phyloP scores from a whole-genome alignment of 2,888 invertebrate species.

The Mycalesis mineus region DNA sequence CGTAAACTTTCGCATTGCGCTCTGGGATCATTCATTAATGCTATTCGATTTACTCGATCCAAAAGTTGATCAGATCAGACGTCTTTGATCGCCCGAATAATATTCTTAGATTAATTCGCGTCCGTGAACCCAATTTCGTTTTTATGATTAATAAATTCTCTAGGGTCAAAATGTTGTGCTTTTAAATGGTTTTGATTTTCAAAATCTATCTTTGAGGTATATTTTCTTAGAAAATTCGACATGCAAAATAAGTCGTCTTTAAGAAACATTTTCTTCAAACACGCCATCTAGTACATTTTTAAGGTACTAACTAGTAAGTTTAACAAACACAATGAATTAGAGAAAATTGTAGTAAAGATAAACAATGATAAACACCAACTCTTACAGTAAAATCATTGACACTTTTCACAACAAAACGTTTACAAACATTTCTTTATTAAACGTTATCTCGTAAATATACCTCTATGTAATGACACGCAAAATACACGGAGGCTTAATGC shows the following conservation, averaged over 20 bases:
- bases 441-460: constrained; percentile 40
- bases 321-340: no score
- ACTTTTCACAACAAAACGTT: constrained; percentile 56
- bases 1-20: constrained; percentile 56
- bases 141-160: constrained; percentile 41
- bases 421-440: constrained; percentile 50
- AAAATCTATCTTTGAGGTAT: no score
- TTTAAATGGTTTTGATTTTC: no score
- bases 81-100: constrained; percentile 45
- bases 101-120: constrained; percentile 40
- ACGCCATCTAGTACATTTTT: no score
- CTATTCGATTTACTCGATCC: constrained; percentile 53
- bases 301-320: no score
- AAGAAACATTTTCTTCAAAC: no score
- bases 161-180: no score
- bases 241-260: no score
- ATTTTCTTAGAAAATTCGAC: no score
- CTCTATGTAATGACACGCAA: constrained; percentile 45
- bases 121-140: constrained; percentile 39
- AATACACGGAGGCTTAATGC: constrained; percentile 60
- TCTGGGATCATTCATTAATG: constrained; percentile 54
- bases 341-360: no score
- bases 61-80: constrained; percentile 45
- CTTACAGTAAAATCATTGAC: constrained; percentile 31
- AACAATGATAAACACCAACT: no score